A percentile compares a stretch with the other conserved stretches of the same genome.
phyloP scores from a whole-genome alignment of 1,140 invertebrate genomes.

The Ceratosolen solmsi region DNA sequence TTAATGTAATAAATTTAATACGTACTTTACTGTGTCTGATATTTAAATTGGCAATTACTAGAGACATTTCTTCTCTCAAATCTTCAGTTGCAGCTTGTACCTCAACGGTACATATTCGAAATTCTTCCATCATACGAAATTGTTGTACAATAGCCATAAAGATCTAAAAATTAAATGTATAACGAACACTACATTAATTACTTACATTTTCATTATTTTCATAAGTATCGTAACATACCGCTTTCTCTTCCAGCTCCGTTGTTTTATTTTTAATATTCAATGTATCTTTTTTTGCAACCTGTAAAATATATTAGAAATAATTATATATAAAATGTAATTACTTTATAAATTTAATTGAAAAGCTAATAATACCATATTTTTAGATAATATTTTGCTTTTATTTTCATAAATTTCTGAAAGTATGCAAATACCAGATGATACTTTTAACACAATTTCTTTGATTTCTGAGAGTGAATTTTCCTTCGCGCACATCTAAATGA shows the following conservation, averaged over 20 bases:
- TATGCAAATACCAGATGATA: constrained; percentile 55
- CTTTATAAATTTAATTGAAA: too few relatives aligned
- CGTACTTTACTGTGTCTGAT: constrained; percentile 63
- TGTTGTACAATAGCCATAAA: constrained; percentile 57
- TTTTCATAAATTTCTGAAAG: constrained; percentile 58
- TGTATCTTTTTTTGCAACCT: constrained; percentile 38
- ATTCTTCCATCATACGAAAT: constrained; percentile 69
- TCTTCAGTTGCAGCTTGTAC: constrained; percentile 70
- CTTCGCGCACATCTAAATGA: constrained; percentile 39
- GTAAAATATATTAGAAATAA: constrained; percentile 16
- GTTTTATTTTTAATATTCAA: constrained; percentile 31
- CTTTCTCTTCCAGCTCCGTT: constrained; percentile 46
- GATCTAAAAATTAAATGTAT: constrained; percentile 41
- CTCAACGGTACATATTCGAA: constrained; percentile 68
- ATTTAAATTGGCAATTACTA: constrained; percentile 62
- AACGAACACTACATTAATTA: background rate
- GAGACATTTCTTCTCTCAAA: constrained; percentile 66
- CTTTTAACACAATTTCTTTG: constrained; percentile 52
- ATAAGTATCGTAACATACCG: constrained; percentile 48
- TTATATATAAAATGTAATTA: too few relatives aligned
- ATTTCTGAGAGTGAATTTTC: constrained; percentile 38
- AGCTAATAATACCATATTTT: constrained; percentile 54
- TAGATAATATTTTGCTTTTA: constrained; percentile 56
- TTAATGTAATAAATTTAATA: constrained; percentile 42
- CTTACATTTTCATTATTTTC: constrained; percentile 21